Conservation (phyloP, 2,113 vertebrate species). For the Mustela nigripes region DNA sequence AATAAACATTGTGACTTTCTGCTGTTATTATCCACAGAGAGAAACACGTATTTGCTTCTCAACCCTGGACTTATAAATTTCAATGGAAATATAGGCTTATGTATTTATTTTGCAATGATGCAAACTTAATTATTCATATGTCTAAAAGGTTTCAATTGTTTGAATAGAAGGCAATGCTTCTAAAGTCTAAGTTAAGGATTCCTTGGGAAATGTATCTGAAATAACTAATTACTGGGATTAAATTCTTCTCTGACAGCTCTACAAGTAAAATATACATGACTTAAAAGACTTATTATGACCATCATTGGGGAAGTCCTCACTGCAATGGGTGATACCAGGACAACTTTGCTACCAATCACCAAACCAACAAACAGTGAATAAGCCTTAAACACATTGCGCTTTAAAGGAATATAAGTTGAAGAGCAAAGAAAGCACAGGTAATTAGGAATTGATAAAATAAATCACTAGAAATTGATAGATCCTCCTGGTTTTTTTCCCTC, state of each 20-base stretch:
- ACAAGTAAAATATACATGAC: constrained; percentile 19
- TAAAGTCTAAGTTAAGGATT: background rate
- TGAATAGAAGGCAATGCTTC: background rate
- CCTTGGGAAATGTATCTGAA: constrained; percentile 56
- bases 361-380: background rate
- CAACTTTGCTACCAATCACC: background rate
- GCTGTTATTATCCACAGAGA: constrained; percentile 29
- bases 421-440: background rate
- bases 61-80: background rate
- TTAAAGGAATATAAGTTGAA: constrained; percentile 19
- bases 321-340: background rate
- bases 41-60: background rate
- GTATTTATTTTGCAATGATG: constrained; percentile 6
- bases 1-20: constrained; percentile 23
- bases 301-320: background rate
- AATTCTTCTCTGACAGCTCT: constrained; percentile 8
- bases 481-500: background rate
- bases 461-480: background rate
- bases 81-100: background rate
- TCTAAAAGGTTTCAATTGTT: background rate
- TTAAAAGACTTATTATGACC: background rate
- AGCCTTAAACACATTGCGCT: background rate
- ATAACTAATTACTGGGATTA: constrained; percentile 57
- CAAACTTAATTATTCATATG: constrained; percentile 46
- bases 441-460: constrained; percentile 10